Base-by-base conservation (phyloP, 2,888 invertebrate genomes). In the Melanchra persicariae region DNA sequence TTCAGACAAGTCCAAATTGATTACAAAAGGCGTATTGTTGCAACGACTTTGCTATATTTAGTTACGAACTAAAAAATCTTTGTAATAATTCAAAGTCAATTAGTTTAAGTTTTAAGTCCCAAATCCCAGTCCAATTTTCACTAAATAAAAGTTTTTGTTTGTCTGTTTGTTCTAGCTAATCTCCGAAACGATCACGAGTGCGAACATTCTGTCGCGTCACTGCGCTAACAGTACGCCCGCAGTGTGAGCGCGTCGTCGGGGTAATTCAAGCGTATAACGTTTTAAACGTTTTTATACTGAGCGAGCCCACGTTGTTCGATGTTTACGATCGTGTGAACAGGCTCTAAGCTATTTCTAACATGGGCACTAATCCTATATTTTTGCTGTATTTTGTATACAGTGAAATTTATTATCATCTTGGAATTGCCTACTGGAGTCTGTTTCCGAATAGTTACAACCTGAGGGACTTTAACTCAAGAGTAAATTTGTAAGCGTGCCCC, bases 271-370 rank as follows among this genome's bases (percentile, higher is more conserved):
- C 52, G 52, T 17, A 24, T 71, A 43, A 51, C 34, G 57, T 51
- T 72, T 64, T 45, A 24, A 64, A 43, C 49, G 34, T 57, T 57
- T 57, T 26, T n/a, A 43, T 26, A 71, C 71, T 15, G 49, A 55
- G 24, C 43, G 49, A 51, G 10, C 10, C 55, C 22, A 22, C 19
- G 49, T 57, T 37, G 15, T n/a, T 57, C 49, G 17, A 12, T 26
- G 12, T 15, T 49, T 30, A 64, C 22, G 24, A 43, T 34, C 26
- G 8, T 45, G 49, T 51, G 15, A 57, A 64, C 24, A 43, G 49
- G 24, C 47, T 26, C n/a, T 57, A 71, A 63, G 55, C 15, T 57
- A 26, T 72, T 63, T 45, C 24, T 45, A 17, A 12, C 47, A 45
- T 40, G 40, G 40, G 40, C 15, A 12, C 12, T 5, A 15, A 12